Conservation (phyloP, 2,888 invertebrate genomes). For the Flexamia atlantica region DNA sequence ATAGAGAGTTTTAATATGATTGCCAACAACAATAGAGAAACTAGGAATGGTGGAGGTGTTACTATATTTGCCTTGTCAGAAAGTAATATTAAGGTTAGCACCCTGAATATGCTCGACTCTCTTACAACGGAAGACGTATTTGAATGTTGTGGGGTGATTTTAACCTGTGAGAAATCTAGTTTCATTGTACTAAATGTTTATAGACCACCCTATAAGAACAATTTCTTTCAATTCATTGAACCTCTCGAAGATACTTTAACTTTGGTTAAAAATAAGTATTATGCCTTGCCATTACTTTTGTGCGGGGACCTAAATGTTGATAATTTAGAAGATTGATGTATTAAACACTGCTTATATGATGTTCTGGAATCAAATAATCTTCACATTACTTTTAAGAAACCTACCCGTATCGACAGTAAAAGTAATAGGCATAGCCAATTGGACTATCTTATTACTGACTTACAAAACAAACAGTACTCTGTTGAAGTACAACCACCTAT, state of each 20-base stretch:
- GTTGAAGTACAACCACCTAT: constrained; percentile 7
- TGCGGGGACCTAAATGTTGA: constrained; percentile 36
- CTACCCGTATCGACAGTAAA: constrained; percentile 1
- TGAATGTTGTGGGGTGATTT: neutral
- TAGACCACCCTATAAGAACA: neutral
- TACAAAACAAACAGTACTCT: neutral
- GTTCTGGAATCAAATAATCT: constrained; percentile 7
- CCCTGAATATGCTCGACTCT: neutral
- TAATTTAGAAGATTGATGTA: neutral
- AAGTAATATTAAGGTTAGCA: neutral
- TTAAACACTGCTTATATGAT: constrained; percentile 2
- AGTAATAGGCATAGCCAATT: constrained; percentile 9
- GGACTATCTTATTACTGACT: constrained; percentile 22
- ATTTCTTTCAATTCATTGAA: constrained; percentile 1
- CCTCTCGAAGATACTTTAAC: neutral
- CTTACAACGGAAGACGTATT: neutral
- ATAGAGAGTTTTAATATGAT: neutral
- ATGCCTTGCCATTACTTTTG: neutral
- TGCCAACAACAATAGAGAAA: neutral
- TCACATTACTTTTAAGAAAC: constrained; percentile 6
- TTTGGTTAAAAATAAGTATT: neutral
- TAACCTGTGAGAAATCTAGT: neutral
- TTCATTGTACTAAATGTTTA: neutral
- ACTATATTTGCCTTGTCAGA: neutral
- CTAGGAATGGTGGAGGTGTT: neutral